Base-by-base conservation (phyloP, 2,113 vertebrate species). In the Turnix velox region DNA sequence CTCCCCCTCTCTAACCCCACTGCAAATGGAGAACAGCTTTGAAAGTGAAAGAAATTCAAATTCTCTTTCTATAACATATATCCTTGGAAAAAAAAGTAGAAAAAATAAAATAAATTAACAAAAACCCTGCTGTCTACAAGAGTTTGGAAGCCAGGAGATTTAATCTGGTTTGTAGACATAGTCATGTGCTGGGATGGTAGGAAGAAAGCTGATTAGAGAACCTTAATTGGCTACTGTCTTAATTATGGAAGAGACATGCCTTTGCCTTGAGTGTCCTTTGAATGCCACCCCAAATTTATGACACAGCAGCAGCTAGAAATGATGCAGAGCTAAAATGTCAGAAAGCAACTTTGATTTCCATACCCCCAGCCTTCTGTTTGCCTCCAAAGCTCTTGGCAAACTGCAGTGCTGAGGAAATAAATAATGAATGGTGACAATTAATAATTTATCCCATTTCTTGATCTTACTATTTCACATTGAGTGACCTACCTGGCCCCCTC, bases 361-460 rank as follows among this genome's bases (percentile, higher is more conserved):
- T 62, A 52, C 54, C 57, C 63, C 3, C 0, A 68, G 65, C 69
- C 54, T 69, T 89, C 61, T 91, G 87, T 96, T 95, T 96, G 81
- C 82, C 20, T 6, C 51, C 28, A 69, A 87, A 92, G 87, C 91
- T 89, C 71, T 84, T 72, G 46, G 91, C 89, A 95, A 96, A 96
- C 92, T 87, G 84, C 66, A 92, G 71, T 74, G 20, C 46, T 1
- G n/a, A 74, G n/a, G 87, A 92, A 94, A 96, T 96, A 91, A 95
- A 96, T 94, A 93, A 95, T 94, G 48, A 92, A 96, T 93, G 23
- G 37, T 59, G 42, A 48, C 57, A 76, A 92, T 96, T 91, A 95
- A 95, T 96, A 96, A 96, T 94, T 95, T 23, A 96, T 96, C 49
- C 6, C 14, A 4, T 77, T 62, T 46, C 89, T 89, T 94, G 87